These are phyloP conservation scores for Psilopogon haemacephalus DNA, from an alignment of 2,113 vertebrate genomes.

Conservation along the genomic window DNA sequence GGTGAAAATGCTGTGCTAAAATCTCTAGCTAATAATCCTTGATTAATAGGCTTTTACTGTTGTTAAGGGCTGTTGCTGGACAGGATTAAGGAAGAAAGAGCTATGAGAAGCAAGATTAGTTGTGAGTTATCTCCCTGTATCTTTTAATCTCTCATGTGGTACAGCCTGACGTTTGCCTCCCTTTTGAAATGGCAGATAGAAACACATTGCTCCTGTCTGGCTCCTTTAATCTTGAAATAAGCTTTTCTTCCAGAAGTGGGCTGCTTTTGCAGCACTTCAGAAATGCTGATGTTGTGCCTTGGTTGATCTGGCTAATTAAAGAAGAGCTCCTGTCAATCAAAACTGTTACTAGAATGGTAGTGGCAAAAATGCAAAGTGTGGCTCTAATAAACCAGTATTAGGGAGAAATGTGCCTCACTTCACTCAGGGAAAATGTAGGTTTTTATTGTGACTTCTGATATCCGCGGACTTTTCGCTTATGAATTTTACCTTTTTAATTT, in stretches of 20 bases:
- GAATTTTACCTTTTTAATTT: not conserved
- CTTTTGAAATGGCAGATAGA: constrained; percentile 50
- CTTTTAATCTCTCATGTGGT: constrained; percentile 35
- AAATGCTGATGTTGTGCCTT: constrained; percentile 57
- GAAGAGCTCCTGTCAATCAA: constrained; percentile 55
- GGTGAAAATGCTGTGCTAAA: not conserved
- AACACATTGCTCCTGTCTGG: constrained; percentile 51
- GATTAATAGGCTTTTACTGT: not conserved
- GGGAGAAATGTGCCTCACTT: not conserved
- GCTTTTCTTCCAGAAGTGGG: constrained; percentile 56
- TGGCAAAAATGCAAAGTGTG: not conserved
- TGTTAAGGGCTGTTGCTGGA: constrained; percentile 19
- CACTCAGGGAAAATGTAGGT: not conserved
- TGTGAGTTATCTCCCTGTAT: constrained; percentile 27
- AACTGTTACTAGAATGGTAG: constrained; percentile 22
- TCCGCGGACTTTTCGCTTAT: not conserved
- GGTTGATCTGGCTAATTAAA: constrained; percentile 65
- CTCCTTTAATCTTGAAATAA: constrained; percentile 63
- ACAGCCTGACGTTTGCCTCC: constrained; percentile 24
- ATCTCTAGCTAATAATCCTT: constrained; percentile 6
- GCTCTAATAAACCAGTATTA: not conserved
- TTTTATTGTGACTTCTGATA: not conserved
- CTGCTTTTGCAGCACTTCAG: constrained; percentile 48
- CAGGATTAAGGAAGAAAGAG: constrained; percentile 8
- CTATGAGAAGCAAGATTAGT: not conserved